These are phyloP conservation scores for Erannis defoliaria DNA, from an alignment of 2,888 invertebrate species.

Conservation along the genomic window DNA sequence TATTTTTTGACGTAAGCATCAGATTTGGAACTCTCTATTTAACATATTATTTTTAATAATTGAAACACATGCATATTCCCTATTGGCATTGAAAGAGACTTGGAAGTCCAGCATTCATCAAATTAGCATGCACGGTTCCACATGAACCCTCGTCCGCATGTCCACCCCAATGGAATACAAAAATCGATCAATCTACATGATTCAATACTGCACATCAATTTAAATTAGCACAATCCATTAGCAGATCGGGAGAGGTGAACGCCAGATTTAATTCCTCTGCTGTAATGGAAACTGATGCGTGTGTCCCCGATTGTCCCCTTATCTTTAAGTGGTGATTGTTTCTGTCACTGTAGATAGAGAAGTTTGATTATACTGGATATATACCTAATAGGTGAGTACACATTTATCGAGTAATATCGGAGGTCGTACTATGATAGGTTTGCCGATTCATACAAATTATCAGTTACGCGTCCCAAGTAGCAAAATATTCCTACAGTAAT, in stretches of 20 bases:
- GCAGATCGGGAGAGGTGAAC: conserved; percentile 57
- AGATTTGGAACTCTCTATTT: too few relatives aligned
- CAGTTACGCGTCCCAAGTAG: too few relatives aligned
- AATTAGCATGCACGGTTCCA: conserved; percentile 14
- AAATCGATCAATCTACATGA: conserved; percentile 30
- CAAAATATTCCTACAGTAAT: too few relatives aligned
- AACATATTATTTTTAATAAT: too few relatives aligned
- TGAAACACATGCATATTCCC: too few relatives aligned
- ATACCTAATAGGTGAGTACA: too few relatives aligned
- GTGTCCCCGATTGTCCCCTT: conserved; percentile 56
- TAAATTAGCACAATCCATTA: conserved; percentile 73
- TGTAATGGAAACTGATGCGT: conserved; percentile 73
- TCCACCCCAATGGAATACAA: conserved; percentile 22
- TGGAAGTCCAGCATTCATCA: not conserved
- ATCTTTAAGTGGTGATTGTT: conserved; percentile 38
- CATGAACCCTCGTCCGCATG: not conserved
- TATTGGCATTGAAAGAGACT: not conserved
- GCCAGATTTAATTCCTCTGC: conserved; percentile 74
- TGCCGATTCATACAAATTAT: too few relatives aligned
- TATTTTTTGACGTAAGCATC: too few relatives aligned
- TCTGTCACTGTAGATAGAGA: not conserved
- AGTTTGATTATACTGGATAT: too few relatives aligned
- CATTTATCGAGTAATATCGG: too few relatives aligned
- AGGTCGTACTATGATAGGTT: too few relatives aligned
- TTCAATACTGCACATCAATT: conserved; percentile 48